These are phyloP conservation scores for Gorsachius magnificus DNA, from an alignment of 2,797 vertebrate genomes.

Conservation along the genomic window DNA sequence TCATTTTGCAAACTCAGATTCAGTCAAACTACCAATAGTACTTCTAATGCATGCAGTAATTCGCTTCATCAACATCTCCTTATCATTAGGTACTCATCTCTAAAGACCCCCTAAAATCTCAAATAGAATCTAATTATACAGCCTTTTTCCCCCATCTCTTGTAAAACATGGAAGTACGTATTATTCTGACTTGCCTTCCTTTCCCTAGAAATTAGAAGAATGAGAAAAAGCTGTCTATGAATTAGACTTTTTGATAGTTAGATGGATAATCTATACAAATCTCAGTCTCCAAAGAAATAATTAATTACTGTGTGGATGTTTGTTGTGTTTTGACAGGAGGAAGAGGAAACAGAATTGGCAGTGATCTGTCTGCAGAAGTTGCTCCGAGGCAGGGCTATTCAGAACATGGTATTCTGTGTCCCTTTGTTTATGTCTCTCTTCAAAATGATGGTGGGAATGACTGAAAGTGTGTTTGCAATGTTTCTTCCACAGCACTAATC, in stretches of 20 bases:
- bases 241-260: background rate
- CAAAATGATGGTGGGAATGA: background rate
- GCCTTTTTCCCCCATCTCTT: background rate
- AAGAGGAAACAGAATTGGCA: conserved; percentile 88
- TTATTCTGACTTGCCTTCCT: background rate
- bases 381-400: conserved; percentile 87
- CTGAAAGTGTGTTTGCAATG: background rate
- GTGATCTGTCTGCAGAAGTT: conserved; percentile 88
- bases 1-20: conserved; percentile 2
- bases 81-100: background rate
- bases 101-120: background rate
- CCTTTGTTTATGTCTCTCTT: background rate
- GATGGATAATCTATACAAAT: background rate
- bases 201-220: background rate
- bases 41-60: background rate
- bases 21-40: background rate
- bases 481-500: background rate
- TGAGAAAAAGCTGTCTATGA: background rate
- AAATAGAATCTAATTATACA: background rate
- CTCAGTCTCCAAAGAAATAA: background rate
- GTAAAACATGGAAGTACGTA: background rate
- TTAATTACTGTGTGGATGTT: background rate
- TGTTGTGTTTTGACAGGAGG: conserved; percentile 76
- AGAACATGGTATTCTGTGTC: conserved; percentile 81
- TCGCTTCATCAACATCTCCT: background rate